These are phyloP conservation scores for Periophthalmus magnuspinnatus DNA, from an alignment of 2,797 vertebrate species.

Conservation along the genomic window DNA sequence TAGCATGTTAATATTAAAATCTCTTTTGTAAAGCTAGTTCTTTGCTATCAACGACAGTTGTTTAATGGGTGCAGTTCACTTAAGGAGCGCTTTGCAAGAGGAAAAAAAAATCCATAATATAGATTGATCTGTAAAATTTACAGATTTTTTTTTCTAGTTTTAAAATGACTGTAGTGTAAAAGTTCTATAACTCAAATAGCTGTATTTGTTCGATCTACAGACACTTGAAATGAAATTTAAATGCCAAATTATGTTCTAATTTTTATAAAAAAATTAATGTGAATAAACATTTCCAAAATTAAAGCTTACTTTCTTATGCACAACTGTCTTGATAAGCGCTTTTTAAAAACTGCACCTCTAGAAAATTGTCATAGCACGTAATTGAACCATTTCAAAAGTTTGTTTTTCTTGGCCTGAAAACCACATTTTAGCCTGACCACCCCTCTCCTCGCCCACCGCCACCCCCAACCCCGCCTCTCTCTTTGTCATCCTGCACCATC, in stretches of 20 bases:
- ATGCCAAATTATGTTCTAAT: not conserved
- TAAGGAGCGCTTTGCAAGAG: not conserved
- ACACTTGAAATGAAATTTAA: not conserved
- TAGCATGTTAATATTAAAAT: slow-evolving; percentile 1
- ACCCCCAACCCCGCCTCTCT: too few species aligned
- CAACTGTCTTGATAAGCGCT: not conserved
- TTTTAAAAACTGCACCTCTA: slow-evolving; percentile 3
- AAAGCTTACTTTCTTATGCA: not conserved
- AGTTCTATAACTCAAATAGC: not conserved
- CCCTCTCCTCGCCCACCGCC: too few species aligned
- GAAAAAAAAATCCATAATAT: not conserved
- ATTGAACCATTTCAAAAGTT: slow-evolving; percentile 4
- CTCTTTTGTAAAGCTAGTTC: slow-evolving; percentile 6
- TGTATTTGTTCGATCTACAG: not conserved
- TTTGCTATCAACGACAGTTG: not conserved
- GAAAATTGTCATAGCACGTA: not conserved
- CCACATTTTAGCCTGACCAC: slow-evolving; percentile 7
- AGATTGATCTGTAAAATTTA: not conserved
- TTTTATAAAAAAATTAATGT: not conserved
- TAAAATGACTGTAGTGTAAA: not conserved
- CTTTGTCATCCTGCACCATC: slow-evolving; percentile 55
- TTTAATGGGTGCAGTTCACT: not conserved
- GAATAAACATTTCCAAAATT: not conserved
- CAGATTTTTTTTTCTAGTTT: not conserved
- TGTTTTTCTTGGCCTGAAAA: slow-evolving; percentile 9